Percentiles rank a stretch among this genome's conserved stretches.
phyloP scores from a whole-genome alignment of 2,888 invertebrate genomes.

The Plemyria rubiginata region DNA sequence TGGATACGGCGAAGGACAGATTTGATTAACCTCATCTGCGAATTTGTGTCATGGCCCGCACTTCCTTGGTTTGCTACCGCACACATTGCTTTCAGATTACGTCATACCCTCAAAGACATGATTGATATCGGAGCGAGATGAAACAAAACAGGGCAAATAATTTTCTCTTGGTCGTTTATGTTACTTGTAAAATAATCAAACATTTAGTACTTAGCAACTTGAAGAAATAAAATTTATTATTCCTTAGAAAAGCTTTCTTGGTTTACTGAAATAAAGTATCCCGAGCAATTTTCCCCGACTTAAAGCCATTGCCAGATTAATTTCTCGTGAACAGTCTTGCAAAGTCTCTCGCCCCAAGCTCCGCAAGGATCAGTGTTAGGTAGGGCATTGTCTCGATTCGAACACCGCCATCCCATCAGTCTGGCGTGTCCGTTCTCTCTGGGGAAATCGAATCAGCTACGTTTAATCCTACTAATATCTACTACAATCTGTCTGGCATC shows the following conservation, averaged over 20 bases:
- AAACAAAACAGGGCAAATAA: not conserved
- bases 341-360: constrained; percentile 35
- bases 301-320: constrained; percentile 29
- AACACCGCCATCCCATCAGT: constrained; percentile 52
- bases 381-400: constrained; percentile 55
- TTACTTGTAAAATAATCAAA: not conserved
- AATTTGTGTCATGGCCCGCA: constrained; percentile 56
- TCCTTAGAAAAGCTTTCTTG: not conserved
- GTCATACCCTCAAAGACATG: constrained; percentile 13
- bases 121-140: not conserved
- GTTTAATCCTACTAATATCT: constrained; percentile 57
- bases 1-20: constrained; percentile 55
- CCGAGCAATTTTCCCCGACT: constrained; percentile 19
- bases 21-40: constrained; percentile 47
- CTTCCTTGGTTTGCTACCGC: constrained; percentile 36
- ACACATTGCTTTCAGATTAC: constrained; percentile 32
- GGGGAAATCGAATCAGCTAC: constrained; percentile 59
- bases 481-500: constrained; percentile 24
- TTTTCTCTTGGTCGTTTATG: not conserved
- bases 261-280: not conserved
- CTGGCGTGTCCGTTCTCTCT: constrained; percentile 50
- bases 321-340: constrained; percentile 43
- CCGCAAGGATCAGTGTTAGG: constrained; percentile 48
- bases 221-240: not conserved
- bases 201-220: not conserved